A percentile compares a stretch with the other conserved stretches of the same genome.
Conservation (phyloP, 1,140 invertebrate species). For the Zaprionus lachaisei region DNA sequence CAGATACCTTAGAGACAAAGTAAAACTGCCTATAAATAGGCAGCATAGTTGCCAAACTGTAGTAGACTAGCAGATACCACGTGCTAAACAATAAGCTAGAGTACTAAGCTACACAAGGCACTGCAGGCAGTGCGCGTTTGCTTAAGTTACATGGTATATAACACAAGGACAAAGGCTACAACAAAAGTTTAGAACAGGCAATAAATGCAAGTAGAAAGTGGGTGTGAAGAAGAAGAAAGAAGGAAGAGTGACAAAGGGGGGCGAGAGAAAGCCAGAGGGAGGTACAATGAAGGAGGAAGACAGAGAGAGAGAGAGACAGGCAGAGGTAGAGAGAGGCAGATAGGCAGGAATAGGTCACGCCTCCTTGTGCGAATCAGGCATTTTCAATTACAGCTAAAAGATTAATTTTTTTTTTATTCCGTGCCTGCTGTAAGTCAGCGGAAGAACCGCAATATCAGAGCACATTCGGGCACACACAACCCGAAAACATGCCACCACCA, state of each 20-base stretch:
- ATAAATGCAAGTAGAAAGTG: conserved; percentile 19
- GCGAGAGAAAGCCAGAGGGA: not conserved
- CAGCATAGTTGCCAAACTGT: not conserved
- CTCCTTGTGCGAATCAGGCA: conserved; percentile 19
- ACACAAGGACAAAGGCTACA: conserved; percentile 41
- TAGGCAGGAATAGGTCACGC: not conserved
- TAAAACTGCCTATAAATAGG: not conserved
- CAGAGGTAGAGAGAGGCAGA: not conserved
- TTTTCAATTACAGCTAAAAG: conserved; percentile 55
- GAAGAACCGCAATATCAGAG: conserved; percentile 17
- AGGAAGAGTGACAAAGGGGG: not conserved
- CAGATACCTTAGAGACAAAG: not conserved
- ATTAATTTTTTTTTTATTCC: conserved; percentile 41
- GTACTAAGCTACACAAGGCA: not conserved
- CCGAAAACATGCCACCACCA: not conserved
- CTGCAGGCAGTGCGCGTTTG: not conserved
- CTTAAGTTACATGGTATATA: conserved; percentile 30
- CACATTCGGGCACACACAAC: not conserved
- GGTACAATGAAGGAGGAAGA: not conserved
- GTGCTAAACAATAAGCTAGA: not conserved
- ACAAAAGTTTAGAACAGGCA: conserved; percentile 32
- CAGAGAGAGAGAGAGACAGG: not conserved
- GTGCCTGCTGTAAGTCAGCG: conserved; percentile 18
- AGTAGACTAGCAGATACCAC: not conserved
- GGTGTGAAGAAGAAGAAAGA: not conserved